Percentiles rank a stretch among this genome's conserved stretches.
phyloP scores from a whole-genome alignment of 2,888 invertebrate species.

The Smittia sp. region DNA sequence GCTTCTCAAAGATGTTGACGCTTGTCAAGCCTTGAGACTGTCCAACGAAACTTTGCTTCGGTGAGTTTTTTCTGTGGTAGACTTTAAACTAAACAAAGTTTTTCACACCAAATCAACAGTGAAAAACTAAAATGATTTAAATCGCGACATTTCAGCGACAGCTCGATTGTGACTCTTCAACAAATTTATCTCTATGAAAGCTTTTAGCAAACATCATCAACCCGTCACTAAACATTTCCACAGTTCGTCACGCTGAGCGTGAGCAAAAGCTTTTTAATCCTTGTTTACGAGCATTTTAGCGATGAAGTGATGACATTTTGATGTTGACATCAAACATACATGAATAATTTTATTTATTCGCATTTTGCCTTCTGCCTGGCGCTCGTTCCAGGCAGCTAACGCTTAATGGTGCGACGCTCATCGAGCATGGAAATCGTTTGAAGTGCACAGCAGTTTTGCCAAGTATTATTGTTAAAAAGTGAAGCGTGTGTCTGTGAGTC shows the following conservation, averaged over 20 bases:
- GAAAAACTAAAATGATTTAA: no score
- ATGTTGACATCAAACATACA: constrained; percentile 7
- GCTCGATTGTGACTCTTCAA: neutral
- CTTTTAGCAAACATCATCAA: neutral
- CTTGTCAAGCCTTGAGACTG: no score
- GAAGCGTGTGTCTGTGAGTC: neutral
- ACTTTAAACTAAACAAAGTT: no score
- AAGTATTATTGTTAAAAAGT: neutral
- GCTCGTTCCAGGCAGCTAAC: neutral
- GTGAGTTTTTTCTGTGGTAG: no score
- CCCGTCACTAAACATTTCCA: neutral
- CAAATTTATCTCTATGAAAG: neutral
- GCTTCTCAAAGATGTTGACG: neutral
- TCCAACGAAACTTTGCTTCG: neutral
- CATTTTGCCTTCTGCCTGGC: neutral
- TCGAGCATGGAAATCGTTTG: neutral
- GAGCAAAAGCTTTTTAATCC: neutral
- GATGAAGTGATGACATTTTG: neutral
- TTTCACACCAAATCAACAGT: no score
- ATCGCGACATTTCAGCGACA: neutral
- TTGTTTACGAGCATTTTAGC: neutral
- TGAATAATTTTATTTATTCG: constrained; percentile 12
- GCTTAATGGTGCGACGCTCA: neutral
- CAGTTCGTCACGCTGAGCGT: neutral
- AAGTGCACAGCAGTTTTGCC: neutral